Base-by-base conservation (phyloP, 2,797 vertebrate species). In the Meriones psammophilus region DNA sequence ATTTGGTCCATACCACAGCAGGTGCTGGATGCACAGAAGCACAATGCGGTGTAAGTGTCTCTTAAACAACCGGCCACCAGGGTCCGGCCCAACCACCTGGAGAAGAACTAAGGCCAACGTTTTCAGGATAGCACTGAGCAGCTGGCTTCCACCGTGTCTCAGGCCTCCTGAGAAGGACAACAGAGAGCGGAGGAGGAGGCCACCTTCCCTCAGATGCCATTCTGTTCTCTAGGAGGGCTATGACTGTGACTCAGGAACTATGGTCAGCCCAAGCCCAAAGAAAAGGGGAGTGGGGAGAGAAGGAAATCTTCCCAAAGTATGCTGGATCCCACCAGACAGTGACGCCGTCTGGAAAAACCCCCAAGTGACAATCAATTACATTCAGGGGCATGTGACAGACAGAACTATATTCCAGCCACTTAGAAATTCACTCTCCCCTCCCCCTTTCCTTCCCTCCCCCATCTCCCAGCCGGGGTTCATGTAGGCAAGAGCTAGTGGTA, bases 21-120 rank as follows among this genome's bases (percentile, higher is more conserved):
- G 91, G 96, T 62, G 30, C 68, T 91, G 89, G 80, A 96, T 77
- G 78, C 87, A 96, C 42, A 81, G 10, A 95, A 95, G 39, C 36
- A 78, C 50, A 88, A 62, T 0, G 28, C 39, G 18, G 18, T 10
- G 26, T 9, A 60, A 80, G 89, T 9, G 77, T 1, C 46, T 92
- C 85, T 54, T 87, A 88, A 73, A 10, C 39, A 92, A 54, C 58
- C 89, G 36, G 18, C n/a, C 42, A 39, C 79, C 95, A 81, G 39
- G 69, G 80, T 58, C 17, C 81, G 36, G 60, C n/a, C 46, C 46
- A 15, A 4, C 0, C 28, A 17, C 39, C 62, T 93, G 93, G 74
- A 92, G 92, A 60, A 92, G 50, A 91, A 96, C 89, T 3, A 62
- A 17, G 71, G 90, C 78, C 80, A 94, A 36, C 73, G 26, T 88